phyloP scores from a whole-genome alignment of 2,888 invertebrate species.

The Thymelicus acteon region DNA sequence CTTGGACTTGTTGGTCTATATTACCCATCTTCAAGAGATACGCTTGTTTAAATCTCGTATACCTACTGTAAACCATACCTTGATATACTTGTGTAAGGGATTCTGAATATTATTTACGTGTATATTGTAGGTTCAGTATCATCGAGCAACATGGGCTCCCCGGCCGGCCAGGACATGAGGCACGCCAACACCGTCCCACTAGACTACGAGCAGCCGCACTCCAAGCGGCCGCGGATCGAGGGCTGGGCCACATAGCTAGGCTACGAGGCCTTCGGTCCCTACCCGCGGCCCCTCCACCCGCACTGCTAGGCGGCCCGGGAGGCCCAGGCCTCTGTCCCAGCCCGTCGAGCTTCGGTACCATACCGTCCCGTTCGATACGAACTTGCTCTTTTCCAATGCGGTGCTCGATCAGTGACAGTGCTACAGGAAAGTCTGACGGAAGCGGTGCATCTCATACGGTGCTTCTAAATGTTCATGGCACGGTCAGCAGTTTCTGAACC shows the following conservation, averaged over 20 bases:
- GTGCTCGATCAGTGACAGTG: slow-evolving; percentile 50
- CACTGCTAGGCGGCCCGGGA: slow-evolving; percentile 69
- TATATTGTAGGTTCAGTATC: slow-evolving; percentile 89
- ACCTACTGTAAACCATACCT: too few species aligned
- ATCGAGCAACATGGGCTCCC: slow-evolving; percentile 93
- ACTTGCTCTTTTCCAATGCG: slow-evolving; percentile 50
- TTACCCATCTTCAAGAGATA: too few species aligned
- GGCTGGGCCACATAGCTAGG: slow-evolving; percentile 95
- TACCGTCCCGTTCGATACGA: slow-evolving; percentile 52
- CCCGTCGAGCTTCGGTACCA: slow-evolving; percentile 64
- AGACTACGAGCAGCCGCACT: slow-evolving; percentile 85
- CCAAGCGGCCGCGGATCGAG: slow-evolving; percentile 95
- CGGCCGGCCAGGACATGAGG: slow-evolving; percentile 84
- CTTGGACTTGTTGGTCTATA: too few species aligned
- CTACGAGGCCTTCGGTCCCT: slow-evolving; percentile 79
- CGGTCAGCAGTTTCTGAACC: slow-evolving; percentile 50
- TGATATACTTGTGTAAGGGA: too few species aligned
- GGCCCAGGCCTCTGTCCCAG: slow-evolving; percentile 48
- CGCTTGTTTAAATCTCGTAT: too few species aligned
- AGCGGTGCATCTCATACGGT: slow-evolving; percentile 66
- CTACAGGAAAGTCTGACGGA: slow-evolving; percentile 57
- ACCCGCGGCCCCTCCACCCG: slow-evolving; percentile 81
- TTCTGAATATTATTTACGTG: too few species aligned
- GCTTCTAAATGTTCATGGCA: slow-evolving; percentile 60
- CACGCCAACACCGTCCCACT: slow-evolving; percentile 70